Percentiles rank a stretch among this genome's conserved stretches.
Conservation (phyloP, 1,140 invertebrate genomes). For the Paralvinella palmiformis region DNA sequence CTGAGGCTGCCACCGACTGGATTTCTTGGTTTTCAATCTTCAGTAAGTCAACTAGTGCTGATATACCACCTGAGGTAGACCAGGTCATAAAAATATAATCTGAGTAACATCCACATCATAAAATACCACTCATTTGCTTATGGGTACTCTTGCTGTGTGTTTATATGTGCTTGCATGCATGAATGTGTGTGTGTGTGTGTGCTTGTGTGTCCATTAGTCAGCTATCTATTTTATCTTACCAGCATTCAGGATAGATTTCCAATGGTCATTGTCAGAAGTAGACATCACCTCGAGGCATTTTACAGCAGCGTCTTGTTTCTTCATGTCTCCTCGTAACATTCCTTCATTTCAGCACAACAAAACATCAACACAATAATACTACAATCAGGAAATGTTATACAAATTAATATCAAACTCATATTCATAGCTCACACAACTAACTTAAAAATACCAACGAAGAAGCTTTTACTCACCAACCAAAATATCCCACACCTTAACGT, state of each 20-base stretch:
- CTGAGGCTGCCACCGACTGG: constrained; percentile 42
- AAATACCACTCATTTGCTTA: too few species aligned
- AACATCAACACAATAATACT: too few species aligned
- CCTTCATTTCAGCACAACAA: too few species aligned
- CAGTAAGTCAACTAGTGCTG: constrained; percentile 38
- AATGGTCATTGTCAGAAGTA: constrained; percentile 37
- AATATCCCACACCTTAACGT: constrained; percentile 44
- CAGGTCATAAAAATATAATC: too few species aligned
- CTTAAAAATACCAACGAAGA: background rate
- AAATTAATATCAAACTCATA: background rate
- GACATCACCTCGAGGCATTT: constrained; percentile 48
- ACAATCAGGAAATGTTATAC: background rate
- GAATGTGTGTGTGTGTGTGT: too few species aligned
- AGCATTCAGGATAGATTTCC: constrained; percentile 44
- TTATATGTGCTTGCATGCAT: too few species aligned
- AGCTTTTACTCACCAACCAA: constrained; percentile 38
- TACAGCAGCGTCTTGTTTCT: constrained; percentile 44
- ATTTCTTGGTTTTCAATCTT: constrained; percentile 36
- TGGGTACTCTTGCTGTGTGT: too few species aligned
- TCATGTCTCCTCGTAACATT: too few species aligned
- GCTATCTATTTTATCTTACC: constrained; percentile 32
- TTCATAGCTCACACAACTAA: too few species aligned
- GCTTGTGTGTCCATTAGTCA: too few species aligned
- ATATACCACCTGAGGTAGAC: constrained; percentile 33
- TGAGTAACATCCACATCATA: too few species aligned